Percentiles rank a stretch among this genome's conserved stretches.
Evolutionary conservation across 37 sponge, comb jelly and placozoan genomes (phyloP).

Genomic region (Agelas oroides): DNA sequence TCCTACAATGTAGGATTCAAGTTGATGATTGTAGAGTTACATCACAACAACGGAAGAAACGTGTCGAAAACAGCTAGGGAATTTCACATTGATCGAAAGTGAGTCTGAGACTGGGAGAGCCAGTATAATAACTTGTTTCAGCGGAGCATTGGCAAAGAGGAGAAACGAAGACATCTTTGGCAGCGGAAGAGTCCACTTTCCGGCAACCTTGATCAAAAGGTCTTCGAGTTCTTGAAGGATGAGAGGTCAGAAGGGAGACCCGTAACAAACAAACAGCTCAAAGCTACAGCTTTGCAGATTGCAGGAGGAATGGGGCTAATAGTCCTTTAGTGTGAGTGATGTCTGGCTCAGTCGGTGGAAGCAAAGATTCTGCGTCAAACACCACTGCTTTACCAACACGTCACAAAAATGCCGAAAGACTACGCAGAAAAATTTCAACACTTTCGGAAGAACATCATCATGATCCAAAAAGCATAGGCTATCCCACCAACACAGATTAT

Average conservation of each 20-base stretch:
- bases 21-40: conserved; percentile 7
- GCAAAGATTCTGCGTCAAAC: background rate
- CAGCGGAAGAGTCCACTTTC: background rate
- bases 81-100: conserved; percentile 15
- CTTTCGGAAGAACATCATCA: background rate
- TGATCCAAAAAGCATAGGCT: background rate
- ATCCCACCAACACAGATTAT: background rate
- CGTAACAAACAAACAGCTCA: conserved; percentile 18
- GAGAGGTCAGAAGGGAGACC: conserved; percentile 24
- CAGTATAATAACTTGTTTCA: background rate
- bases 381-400: conserved; percentile 4
- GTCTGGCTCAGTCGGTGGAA: conserved; percentile 30
- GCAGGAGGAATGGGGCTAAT: conserved; percentile 1
- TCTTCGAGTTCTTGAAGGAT: conserved; percentile 17
- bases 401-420: conserved; percentile 34
- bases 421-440: conserved; percentile 1
- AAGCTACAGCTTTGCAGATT: conserved; percentile 3
- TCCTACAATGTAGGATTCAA: conserved; percentile 39
- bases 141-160: background rate
- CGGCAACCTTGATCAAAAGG: background rate
- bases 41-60: background rate
- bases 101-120: conserved; percentile 7
- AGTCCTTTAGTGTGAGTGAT: background rate
- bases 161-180: background rate
- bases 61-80: conserved; percentile 5